Conservation (phyloP, 2,797 vertebrate species). For the Enteromius trimaculatus region DNA sequence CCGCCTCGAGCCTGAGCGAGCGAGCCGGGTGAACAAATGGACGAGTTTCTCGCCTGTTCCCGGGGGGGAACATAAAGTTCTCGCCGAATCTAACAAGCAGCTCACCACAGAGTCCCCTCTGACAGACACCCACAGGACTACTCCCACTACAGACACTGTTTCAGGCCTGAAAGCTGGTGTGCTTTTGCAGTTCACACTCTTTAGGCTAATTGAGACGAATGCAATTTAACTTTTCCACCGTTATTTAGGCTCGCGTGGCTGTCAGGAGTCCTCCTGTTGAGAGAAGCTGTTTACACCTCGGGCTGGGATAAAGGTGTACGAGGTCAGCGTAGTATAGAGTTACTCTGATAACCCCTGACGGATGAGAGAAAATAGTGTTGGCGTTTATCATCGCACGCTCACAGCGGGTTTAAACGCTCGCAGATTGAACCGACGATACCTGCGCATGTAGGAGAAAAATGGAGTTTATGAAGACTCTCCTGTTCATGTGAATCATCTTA, state of each 20-base stretch:
- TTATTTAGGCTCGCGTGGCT: conserved; percentile 11
- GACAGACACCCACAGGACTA: conserved; percentile 60
- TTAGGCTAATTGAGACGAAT: conserved; percentile 51
- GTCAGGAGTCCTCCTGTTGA: conserved; percentile 1
- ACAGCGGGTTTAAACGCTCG: conserved; percentile 29
- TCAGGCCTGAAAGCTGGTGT: conserved; percentile 61
- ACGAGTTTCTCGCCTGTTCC: conserved; percentile 63
- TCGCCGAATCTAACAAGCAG: conserved; percentile 67
- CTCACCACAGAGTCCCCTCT: conserved; percentile 58
- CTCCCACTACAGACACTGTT: conserved; percentile 61
- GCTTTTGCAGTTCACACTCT: conserved; percentile 64
- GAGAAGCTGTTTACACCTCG: background rate
- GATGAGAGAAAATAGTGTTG: conserved; percentile 32
- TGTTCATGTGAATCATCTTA: conserved; percentile 14
- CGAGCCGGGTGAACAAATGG: conserved; percentile 63
- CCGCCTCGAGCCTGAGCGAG: conserved; percentile 58
- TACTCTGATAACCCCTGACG: conserved; percentile 21
- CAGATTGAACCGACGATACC: conserved; percentile 8
- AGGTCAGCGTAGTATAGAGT: background rate
- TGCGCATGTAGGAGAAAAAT: conserved; percentile 5
- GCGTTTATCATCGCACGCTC: conserved; percentile 23
- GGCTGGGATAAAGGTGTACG: background rate
- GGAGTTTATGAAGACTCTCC: conserved; percentile 2
- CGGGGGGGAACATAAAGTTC: conserved; percentile 71
- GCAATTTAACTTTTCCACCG: conserved; percentile 31